Evolutionary conservation across 2,797 vertebrate species (phyloP).

Genomic region (Phylloscopus collybita): DNA sequence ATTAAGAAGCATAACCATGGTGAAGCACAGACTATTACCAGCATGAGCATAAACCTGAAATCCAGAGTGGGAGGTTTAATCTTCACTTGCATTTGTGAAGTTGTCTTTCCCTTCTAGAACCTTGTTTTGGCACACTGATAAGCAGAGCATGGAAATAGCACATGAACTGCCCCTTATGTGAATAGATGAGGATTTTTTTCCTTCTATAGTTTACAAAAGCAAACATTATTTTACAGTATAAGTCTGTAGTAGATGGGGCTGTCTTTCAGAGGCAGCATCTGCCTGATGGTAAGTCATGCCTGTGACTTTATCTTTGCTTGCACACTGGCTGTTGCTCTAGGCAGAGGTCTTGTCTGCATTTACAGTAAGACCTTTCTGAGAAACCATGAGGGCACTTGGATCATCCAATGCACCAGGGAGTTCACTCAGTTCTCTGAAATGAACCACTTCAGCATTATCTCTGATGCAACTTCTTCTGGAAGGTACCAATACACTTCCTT

Average conservation of each 20-base stretch:
- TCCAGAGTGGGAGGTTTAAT: neutral
- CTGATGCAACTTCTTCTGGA: slow-evolving; percentile 53
- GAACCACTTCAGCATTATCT: slow-evolving; percentile 27
- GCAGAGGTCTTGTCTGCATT: neutral
- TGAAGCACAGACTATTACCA: neutral
- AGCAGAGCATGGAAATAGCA: neutral
- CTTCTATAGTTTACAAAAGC: neutral
- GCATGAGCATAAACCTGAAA: neutral
- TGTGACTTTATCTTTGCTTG: neutral
- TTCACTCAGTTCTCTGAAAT: slow-evolving; percentile 33
- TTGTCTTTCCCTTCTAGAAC: neutral
- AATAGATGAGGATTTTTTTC: neutral
- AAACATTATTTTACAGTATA: neutral
- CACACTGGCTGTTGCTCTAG: neutral
- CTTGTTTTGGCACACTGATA: neutral
- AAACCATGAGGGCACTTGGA: slow-evolving; percentile 44
- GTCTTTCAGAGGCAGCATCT: neutral
- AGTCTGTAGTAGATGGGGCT: neutral
- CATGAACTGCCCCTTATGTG: neutral
- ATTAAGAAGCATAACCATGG: neutral
- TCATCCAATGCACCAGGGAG: slow-evolving; percentile 9
- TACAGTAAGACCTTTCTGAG: slow-evolving; percentile 50
- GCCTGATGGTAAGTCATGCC: neutral
- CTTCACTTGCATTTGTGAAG: neutral
- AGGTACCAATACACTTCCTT: slow-evolving; percentile 4